Conservation (phyloP, 1,140 invertebrate genomes). For the Drosophila bifasciata region DNA sequence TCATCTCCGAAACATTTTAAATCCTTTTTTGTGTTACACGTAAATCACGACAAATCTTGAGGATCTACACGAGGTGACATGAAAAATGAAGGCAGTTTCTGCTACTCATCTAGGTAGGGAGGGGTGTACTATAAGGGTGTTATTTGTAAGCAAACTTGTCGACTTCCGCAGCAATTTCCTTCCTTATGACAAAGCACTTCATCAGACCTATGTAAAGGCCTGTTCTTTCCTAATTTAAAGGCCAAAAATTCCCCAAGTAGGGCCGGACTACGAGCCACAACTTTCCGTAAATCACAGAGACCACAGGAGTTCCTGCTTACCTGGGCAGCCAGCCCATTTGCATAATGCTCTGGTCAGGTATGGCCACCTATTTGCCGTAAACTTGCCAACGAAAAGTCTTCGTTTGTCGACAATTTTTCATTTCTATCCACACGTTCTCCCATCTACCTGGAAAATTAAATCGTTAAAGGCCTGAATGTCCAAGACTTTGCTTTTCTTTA, state of each 20-base stretch:
- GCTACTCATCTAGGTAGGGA: no score
- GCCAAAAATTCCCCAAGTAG: background rate
- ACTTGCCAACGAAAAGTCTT: slow-evolving; percentile 31
- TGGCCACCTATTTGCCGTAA: slow-evolving; percentile 9
- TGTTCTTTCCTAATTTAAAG: background rate
- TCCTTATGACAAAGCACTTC: no score
- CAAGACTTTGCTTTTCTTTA: slow-evolving; percentile 29
- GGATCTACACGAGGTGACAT: no score
- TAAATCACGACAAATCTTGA: no score
- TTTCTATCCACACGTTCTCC: slow-evolving; percentile 45
- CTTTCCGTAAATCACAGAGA: no score
- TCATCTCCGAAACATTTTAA: no score
- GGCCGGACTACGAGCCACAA: background rate
- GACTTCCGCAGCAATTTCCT: no score
- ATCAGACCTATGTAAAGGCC: no score
- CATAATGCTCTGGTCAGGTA: slow-evolving; percentile 17
- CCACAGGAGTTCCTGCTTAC: slow-evolving; percentile 3
- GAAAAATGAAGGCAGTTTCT: no score
- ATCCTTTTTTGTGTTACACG: no score
- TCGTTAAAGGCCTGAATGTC: slow-evolving; percentile 21
- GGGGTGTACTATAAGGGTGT: no score
- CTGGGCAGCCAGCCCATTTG: slow-evolving; percentile 20
- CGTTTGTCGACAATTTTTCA: slow-evolving; percentile 59
- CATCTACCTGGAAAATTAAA: slow-evolving; percentile 44
- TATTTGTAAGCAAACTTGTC: no score